Evolutionary conservation across 2,888 invertebrate genomes (phyloP), one percentile per base, ranked within the genome.

Genomic region (Suillia variegata): DNA sequence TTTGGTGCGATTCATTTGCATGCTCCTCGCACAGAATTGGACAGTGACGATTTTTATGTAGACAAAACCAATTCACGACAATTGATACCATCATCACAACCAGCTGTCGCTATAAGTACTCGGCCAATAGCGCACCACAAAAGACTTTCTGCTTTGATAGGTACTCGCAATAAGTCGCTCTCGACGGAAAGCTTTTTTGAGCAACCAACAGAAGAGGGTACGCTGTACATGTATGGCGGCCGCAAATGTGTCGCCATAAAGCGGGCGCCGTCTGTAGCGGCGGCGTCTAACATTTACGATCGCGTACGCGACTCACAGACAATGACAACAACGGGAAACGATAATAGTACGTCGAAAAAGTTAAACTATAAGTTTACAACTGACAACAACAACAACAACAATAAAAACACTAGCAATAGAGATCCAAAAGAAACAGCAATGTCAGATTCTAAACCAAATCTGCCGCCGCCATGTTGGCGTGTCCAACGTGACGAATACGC

Each of bases 161-260:
- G 64, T 50, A 62, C 67, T 54, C 77, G 77, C 54, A 74, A 73
- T 59, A 80, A 79, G 64, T 81, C 82, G 15, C 74, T 77, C 59
- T 82, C 82, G 24, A 81, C 75, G 12, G 81, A 81, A 62, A 82
- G 81, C 61, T 81, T 81, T 68, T 81, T 81, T 58, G 78, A 79
- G 68, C 76, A 80, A 67, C 76, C 80, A 33, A 76, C 74, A 59
- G 80, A 81, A 58, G 77, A 78, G 68, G 78, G 78, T 17, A 70
- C 78, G 1, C 67, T 79, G 12, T 79, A 79, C 50, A 71, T 78
- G 68, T 79, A 79, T 64, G 78, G 78, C n/a, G 78, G 78, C 13
- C 74, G 77, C 1, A n/a, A n/a, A n/a, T n/a, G n/a, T n/a, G n/a
- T n/a, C n/a, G n/a, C n/a, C n/a, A n/a, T n/a, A n/a, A 67, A 68